Conservation (phyloP, 2,113 vertebrate species). For the Nesoenas mayeri region DNA sequence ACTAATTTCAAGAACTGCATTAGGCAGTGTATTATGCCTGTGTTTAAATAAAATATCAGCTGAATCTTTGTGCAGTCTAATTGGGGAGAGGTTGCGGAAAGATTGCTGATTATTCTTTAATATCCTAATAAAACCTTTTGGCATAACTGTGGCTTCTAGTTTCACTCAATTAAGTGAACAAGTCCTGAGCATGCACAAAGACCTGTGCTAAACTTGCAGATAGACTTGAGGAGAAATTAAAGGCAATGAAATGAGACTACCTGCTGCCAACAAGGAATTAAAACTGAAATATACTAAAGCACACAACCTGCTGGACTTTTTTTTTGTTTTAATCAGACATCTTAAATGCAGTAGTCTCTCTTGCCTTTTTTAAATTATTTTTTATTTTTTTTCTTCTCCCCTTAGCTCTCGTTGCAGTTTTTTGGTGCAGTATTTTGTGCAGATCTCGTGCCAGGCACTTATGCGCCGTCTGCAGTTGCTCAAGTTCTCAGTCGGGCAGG, state of each 20-base stretch:
- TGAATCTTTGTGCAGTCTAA: neutral
- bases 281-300: neutral
- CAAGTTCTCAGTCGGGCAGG: fast-evolving
- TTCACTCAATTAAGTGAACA: slow-evolving; percentile 63
- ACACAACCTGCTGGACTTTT: neutral
- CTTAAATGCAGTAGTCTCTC: neutral
- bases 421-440: neutral
- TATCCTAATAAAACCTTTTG: slow-evolving; percentile 47
- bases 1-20: neutral
- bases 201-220: slow-evolving; percentile 41
- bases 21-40: neutral
- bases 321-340: neutral
- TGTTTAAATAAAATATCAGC: slow-evolving; percentile 4
- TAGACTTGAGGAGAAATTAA: slow-evolving; percentile 46
- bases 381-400: neutral
- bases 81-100: neutral
- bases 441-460: neutral
- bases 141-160: slow-evolving; percentile 37
- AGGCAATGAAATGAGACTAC: slow-evolving; percentile 24
- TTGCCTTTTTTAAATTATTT: neutral
- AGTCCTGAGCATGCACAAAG: slow-evolving; percentile 50
- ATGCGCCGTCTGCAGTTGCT: neutral
- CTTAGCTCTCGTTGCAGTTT: neutral
- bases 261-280: slow-evolving; percentile 44
- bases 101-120: slow-evolving; percentile 44